Base-by-base conservation (phyloP, 2,797 vertebrate genomes). In the Crenuchus spilurus region DNA sequence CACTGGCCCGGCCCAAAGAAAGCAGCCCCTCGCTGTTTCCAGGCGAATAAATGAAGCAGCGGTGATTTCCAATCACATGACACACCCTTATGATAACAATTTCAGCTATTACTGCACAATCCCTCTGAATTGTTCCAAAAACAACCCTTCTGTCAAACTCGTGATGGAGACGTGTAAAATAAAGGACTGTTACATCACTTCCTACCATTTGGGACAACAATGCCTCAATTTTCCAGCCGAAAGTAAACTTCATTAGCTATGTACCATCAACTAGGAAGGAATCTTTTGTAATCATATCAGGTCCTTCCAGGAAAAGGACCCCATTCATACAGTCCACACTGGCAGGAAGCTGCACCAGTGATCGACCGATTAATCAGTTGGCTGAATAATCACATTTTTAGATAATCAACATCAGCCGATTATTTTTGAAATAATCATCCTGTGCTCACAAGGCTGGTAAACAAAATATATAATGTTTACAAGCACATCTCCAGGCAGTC, bases 1-100 rank as follows among this genome's bases (percentile, higher is more conserved):
- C 68, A 76, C 60, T 46, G 39, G 60, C 64, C 80, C 52, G 14
- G 73, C 61, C 75, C n/a, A 10, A 61, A 51, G 33, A 24, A 80
- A 74, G 6, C 55, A 71, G 75, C 14, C 77, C 81, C 79, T 60
- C 60, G 70, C 64, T 58, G 6, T 70, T 79, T 85, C 81, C 84
- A 58, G 62, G 67, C 42, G 76, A 76, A 74, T 52, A 55, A 79
- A 70, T 41, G 30, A 51, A 77, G 76, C 41, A 48, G 7, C 2
- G 51, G 68, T 14, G 46, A 74, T 78, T 48, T 80, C 33, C 68
- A 73, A 72, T 68, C 68, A 78, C 60, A 81, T 80, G 82, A 84
- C 81, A 69, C 18, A n/a, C 69, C 64, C 72, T 63, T 64, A 65
- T 72, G 72, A 70, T 72, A 58, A 71, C 74, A 81, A 84, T 80